These are phyloP conservation scores for Hormiphora californensis DNA, from an alignment of 37 sponge, comb jelly and placozoan genomes.

Conservation along the genomic window DNA sequence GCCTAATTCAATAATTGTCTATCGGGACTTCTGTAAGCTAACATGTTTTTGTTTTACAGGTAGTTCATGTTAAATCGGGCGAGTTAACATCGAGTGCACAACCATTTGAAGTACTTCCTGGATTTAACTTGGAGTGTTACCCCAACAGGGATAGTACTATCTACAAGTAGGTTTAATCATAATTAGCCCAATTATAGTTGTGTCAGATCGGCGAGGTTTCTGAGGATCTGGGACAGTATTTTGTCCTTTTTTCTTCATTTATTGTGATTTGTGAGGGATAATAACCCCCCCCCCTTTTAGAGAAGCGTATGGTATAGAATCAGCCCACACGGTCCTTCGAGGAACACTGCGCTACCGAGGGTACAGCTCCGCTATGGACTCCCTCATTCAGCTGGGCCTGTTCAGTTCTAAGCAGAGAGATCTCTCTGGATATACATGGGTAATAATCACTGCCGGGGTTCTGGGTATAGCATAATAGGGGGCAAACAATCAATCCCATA, in stretches of 20 bases:
- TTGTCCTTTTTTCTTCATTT: too few relatives aligned
- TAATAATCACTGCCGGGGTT: too few relatives aligned
- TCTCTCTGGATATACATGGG: background rate
- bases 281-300: too few relatives aligned
- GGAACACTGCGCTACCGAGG: slow-evolving; percentile 87
- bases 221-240: too few relatives aligned
- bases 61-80: background rate
- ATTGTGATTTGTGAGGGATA: too few relatives aligned
- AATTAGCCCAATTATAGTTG: too few relatives aligned
- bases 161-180: slow-evolving; percentile 56
- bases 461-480: too few relatives aligned
- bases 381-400: slow-evolving; percentile 25
- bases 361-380: background rate
- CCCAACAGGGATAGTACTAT: slow-evolving; percentile 80
- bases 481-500: too few relatives aligned
- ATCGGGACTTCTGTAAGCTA: background rate
- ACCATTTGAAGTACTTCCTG: slow-evolving; percentile 55
- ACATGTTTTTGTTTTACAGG: background rate
- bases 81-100: slow-evolving; percentile 39
- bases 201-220: too few relatives aligned
- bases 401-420: background rate
- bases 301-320: slow-evolving; percentile 68
- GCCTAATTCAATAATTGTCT: background rate
- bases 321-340: slow-evolving; percentile 70
- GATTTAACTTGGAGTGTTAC: slow-evolving; percentile 69